These are phyloP conservation scores for Taurulus bubalis DNA, from an alignment of 2,113 vertebrate species.

Conservation along the genomic window DNA sequence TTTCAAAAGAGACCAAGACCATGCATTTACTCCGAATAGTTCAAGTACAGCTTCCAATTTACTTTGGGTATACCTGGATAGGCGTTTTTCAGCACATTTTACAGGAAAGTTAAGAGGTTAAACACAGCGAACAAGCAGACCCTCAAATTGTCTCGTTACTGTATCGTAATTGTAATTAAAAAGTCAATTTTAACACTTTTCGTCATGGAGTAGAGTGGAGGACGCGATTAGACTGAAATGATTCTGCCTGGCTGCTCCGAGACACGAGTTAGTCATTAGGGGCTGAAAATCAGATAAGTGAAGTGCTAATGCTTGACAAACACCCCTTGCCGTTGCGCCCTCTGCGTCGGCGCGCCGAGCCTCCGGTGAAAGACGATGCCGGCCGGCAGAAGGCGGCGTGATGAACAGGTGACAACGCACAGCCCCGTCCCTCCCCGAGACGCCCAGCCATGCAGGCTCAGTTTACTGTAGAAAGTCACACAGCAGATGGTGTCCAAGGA, in stretches of 20 bases:
- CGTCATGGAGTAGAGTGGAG: not conserved
- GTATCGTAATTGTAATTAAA: not conserved
- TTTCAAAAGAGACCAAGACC: too few relatives aligned
- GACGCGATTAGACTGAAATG: conserved; percentile 15
- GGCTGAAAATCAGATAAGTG: conserved; percentile 60
- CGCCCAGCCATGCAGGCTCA: conserved; percentile 62
- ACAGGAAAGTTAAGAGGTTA: too few relatives aligned
- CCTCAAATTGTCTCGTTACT: not conserved
- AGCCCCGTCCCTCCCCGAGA: conserved; percentile 48
- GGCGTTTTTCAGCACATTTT: too few relatives aligned
- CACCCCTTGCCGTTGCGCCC: conserved; percentile 45
- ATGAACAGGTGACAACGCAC: conserved; percentile 76
- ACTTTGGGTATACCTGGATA: too few relatives aligned
- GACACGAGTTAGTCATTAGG: conserved; percentile 48
- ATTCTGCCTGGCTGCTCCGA: not conserved
- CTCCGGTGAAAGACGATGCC: conserved; percentile 68
- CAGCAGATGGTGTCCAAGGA: conserved; percentile 81
- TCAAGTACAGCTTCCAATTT: too few relatives aligned
- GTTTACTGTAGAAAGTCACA: conserved; percentile 79
- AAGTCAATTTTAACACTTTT: not conserved
- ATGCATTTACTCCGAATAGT: too few relatives aligned
- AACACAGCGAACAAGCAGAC: not conserved
- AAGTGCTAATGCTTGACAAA: conserved; percentile 58
- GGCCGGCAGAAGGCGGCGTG: conserved; percentile 66
- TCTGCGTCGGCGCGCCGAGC: conserved; percentile 1